A percentile compares a stretch with the other conserved stretches of the same genome.
Conservation (phyloP, 2,113 vertebrate species). For the Mastomys natalensis region DNA sequence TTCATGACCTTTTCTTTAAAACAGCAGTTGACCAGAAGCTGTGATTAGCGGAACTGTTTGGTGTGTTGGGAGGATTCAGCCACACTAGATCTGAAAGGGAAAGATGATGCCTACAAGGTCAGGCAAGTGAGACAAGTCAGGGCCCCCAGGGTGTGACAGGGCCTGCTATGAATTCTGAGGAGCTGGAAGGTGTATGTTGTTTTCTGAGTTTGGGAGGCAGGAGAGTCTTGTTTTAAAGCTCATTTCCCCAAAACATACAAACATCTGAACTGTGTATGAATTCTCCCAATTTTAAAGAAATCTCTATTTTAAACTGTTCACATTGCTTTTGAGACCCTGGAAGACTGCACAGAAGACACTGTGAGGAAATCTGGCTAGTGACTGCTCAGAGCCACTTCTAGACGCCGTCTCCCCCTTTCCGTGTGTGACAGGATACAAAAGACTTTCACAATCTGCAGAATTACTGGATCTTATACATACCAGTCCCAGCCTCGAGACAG, state of each 20-base stretch:
- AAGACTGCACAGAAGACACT: neutral
- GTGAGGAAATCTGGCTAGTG: neutral
- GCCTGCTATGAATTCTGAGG: neutral
- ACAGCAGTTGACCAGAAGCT: neutral
- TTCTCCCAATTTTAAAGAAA: neutral
- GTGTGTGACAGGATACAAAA: no score
- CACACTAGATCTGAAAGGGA: neutral
- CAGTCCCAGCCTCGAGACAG: neutral
- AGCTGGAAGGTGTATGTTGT: neutral
- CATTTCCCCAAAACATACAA: neutral
- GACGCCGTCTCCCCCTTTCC: neutral
- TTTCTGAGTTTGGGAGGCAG: neutral
- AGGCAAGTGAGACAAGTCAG: neutral
- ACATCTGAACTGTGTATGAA: neutral
- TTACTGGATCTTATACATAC: neutral
- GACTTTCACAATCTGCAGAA: neutral
- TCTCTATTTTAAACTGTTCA: neutral
- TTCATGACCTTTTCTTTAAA: slow-evolving; percentile 1
- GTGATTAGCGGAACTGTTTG: neutral
- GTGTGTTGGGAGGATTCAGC: neutral
- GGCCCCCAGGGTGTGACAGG: neutral
- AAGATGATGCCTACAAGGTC: neutral
- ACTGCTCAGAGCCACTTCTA: neutral
- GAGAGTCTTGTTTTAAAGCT: neutral
- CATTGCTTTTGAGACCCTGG: neutral